These are phyloP conservation scores for Burhinus bistriatus DNA, from an alignment of 2,113 vertebrate species.

Conservation along the genomic window DNA sequence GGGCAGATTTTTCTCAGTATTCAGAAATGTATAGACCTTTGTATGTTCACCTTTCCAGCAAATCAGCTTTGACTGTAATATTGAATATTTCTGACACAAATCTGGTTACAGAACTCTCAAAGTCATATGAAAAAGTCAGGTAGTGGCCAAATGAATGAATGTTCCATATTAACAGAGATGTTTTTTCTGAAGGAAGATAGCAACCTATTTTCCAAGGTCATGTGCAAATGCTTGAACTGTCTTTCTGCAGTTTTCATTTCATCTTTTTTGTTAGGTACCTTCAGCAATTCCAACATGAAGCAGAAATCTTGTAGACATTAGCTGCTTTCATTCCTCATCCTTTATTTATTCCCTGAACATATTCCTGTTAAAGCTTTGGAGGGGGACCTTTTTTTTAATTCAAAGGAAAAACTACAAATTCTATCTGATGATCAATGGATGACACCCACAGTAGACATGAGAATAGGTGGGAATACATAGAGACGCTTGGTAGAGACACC, in stretches of 20 bases:
- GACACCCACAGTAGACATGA: background rate
- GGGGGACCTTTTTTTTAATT: background rate
- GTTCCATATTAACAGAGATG: background rate
- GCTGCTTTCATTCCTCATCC: background rate
- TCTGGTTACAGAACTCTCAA: background rate
- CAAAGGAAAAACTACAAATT: background rate
- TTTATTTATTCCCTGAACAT: background rate
- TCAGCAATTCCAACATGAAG: background rate
- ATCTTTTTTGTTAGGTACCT: background rate
- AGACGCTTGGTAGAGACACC: background rate
- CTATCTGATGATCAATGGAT: background rate
- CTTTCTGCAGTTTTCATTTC: background rate
- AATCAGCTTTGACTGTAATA: background rate
- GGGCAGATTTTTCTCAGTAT: background rate
- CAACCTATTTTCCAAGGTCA: background rate
- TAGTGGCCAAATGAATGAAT: background rate
- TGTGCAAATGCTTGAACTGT: background rate
- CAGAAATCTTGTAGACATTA: background rate
- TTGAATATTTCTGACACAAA: background rate
- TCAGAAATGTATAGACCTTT: background rate
- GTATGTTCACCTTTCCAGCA: background rate
- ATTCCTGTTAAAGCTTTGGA: background rate
- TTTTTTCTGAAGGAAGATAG: background rate
- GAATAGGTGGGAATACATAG: background rate
- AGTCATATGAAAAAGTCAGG: background rate